Evolutionary conservation across 2,797 vertebrate species (phyloP).

Genomic region (Glyptemys insculpta): DNA sequence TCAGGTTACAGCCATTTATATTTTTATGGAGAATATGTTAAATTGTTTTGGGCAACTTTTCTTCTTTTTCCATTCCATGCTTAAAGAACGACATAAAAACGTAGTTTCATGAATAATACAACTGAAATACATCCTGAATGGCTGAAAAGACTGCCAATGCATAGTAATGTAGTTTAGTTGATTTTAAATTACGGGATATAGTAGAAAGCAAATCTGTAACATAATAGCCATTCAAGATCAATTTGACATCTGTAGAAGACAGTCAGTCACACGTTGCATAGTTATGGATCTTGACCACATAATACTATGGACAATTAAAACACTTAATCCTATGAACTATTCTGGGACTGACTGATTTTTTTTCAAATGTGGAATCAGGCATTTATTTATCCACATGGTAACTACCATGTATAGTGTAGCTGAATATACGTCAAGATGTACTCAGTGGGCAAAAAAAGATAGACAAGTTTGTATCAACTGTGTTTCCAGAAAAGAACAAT

Average conservation of each 20-base stretch:
- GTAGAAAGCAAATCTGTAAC: background rate
- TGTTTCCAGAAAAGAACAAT: slow-evolving; percentile 2
- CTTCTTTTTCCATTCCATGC: background rate
- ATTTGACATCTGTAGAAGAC: background rate
- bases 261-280: background rate
- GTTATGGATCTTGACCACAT: background rate
- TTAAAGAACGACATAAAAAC: background rate
- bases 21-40: background rate
- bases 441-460: background rate
- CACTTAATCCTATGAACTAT: background rate
- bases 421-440: background rate
- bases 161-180: background rate
- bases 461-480: background rate
- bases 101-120: background rate
- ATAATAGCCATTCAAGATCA: background rate
- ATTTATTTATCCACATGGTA: background rate
- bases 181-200: background rate
- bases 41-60: background rate
- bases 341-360: background rate
- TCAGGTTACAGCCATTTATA: background rate
- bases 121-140: background rate
- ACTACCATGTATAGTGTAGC: background rate
- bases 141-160: background rate
- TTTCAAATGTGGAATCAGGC: background rate
- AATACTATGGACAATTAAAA: background rate